phyloP scores from a whole-genome alignment of 37 sponge, comb jelly and placozoan genomes.

The Petrosia ficiformis region DNA sequence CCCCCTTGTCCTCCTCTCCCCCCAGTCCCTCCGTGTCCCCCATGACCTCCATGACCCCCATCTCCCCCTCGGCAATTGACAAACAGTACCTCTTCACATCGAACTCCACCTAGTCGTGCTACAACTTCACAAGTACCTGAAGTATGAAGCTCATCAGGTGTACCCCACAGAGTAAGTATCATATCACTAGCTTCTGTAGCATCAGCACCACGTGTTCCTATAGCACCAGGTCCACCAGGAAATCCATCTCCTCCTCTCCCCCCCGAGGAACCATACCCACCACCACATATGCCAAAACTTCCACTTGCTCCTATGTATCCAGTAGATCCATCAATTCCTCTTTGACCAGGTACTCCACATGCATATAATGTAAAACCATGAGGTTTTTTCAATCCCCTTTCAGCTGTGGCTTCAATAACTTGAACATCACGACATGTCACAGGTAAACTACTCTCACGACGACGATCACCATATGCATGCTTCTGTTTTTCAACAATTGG shows the following conservation, averaged over 20 bases:
- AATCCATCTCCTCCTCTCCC: constrained; percentile 52
- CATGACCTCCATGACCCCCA: constrained; percentile 76
- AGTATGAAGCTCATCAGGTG: constrained; percentile 22
- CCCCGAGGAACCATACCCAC: constrained; percentile 48
- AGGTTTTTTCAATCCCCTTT: constrained; percentile 31
- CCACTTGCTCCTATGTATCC: constrained; percentile 34
- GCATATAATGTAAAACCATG: constrained; percentile 37
- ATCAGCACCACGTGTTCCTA: constrained; percentile 13
- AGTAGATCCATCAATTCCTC: constrained; percentile 21
- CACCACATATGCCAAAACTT: constrained; percentile 13
- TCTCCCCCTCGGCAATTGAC: constrained; percentile 80
- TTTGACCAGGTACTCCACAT: constrained; percentile 24
- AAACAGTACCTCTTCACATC: constrained; percentile 62
- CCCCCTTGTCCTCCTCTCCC: constrained; percentile 78
- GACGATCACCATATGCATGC: constrained; percentile 6
- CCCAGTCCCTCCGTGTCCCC: constrained; percentile 68
- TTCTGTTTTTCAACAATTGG: constrained; percentile 17
- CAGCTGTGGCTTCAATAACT: constrained; percentile 10
- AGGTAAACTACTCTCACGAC: background rate
- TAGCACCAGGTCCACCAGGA: constrained; percentile 51
- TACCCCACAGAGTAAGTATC: constrained; percentile 40
- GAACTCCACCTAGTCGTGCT: constrained; percentile 58
- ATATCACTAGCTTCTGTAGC: constrained; percentile 56
- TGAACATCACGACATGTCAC: background rate
- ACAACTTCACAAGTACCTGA: constrained; percentile 10